A percentile compares a stretch with the other conserved stretches of the same genome.
Conservation (phyloP, 2,888 invertebrate genomes). For the Psylliodes chrysocephalus region DNA sequence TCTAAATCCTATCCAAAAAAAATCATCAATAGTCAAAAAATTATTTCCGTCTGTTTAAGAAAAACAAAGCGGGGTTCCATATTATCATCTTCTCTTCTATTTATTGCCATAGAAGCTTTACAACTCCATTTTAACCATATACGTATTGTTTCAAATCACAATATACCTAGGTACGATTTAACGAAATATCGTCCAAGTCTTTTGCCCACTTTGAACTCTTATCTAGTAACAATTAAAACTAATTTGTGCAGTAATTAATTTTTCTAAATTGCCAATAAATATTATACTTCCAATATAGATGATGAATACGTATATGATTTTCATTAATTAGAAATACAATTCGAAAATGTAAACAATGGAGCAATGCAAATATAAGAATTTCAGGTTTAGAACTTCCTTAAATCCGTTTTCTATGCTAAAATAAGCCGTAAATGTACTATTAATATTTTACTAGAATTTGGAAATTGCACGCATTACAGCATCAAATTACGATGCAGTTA, state of each 20-base stretch:
- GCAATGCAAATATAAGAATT: too few relatives aligned
- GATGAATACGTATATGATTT: slow-evolving; percentile 6
- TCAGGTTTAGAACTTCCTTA: too few relatives aligned
- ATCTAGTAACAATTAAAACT: slow-evolving; percentile 1
- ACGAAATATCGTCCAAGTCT: background rate
- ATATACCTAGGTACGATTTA: background rate
- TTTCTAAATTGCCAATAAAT: background rate
- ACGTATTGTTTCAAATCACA: background rate
- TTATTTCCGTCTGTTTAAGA: too few relatives aligned
- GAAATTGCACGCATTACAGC: too few relatives aligned
- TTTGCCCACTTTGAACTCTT: slow-evolving; percentile 15
- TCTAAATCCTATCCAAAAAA: too few relatives aligned
- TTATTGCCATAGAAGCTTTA: slow-evolving; percentile 13
- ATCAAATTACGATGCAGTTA: too few relatives aligned
- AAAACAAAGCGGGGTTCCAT: too few relatives aligned
- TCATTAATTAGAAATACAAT: slow-evolving; percentile 6
- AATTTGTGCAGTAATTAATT: slow-evolving; percentile 1
- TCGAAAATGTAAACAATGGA: background rate
- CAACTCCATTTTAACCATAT: slow-evolving; percentile 6
- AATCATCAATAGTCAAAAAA: too few relatives aligned
- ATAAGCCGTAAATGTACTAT: too few relatives aligned
- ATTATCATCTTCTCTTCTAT: too few relatives aligned
- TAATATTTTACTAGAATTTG: too few relatives aligned
- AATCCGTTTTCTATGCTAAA: too few relatives aligned
- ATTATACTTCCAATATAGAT: background rate